phyloP scores from a whole-genome alignment of 2,797 vertebrate genomes.

The Sylvilagus floridanus region DNA sequence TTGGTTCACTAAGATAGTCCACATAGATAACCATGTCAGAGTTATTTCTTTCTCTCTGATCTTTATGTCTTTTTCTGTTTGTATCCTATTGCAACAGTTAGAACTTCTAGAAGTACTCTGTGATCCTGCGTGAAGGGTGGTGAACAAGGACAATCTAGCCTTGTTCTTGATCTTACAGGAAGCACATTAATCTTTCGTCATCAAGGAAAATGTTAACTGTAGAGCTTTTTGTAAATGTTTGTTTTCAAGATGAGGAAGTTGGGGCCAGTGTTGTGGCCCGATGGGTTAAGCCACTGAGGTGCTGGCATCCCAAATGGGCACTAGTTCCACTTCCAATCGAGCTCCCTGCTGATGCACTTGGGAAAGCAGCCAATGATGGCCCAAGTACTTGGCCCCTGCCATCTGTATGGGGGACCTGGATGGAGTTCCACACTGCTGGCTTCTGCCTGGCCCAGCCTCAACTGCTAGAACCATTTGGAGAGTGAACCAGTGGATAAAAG shows the following conservation, averaged over 20 bases:
- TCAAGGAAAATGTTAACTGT: background rate
- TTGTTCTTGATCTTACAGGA: background rate
- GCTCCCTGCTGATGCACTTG: too few species aligned
- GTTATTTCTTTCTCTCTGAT: background rate
- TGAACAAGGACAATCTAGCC: background rate
- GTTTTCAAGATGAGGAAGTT: background rate
- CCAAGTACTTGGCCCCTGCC: too few species aligned
- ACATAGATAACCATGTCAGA: background rate
- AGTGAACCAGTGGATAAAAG: too few species aligned
- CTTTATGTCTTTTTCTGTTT: background rate
- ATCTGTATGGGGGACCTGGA: too few species aligned
- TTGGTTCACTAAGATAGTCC: constrained; percentile 20
- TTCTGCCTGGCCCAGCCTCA: too few species aligned
- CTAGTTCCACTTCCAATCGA: too few species aligned
- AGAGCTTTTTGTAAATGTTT: background rate
- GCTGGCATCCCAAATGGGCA: too few species aligned
- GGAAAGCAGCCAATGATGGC: too few species aligned
- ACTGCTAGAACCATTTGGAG: too few species aligned
- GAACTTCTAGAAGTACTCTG: background rate
- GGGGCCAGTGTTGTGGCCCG: too few species aligned
- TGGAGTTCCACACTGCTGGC: too few species aligned
- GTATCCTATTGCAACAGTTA: background rate
- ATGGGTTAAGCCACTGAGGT: too few species aligned
- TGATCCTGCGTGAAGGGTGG: background rate
- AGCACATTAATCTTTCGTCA: background rate